Evolutionary conservation across 1,140 invertebrate genomes (phyloP).

Genomic region (Ooceraea biroi): DNA sequence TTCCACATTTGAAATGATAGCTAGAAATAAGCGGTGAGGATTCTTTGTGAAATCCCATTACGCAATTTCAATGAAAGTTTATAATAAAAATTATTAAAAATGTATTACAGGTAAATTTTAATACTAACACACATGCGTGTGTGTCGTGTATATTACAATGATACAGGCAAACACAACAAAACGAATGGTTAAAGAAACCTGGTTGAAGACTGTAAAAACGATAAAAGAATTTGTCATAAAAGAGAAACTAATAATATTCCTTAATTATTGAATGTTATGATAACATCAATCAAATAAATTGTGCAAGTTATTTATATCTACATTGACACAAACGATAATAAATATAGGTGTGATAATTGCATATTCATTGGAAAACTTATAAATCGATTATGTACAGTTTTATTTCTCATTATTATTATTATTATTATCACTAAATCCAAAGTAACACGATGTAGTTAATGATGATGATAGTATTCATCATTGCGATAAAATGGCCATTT

Average conservation of each 20-base stretch:
- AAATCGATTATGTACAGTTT: constrained; percentile 46
- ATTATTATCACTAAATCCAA: constrained; percentile 40
- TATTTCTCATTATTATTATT: constrained; percentile 48
- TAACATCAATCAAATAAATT: not conserved
- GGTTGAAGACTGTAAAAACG: not conserved
- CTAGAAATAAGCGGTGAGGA: constrained; percentile 16
- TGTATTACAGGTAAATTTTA: not conserved
- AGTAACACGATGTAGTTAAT: constrained; percentile 33
- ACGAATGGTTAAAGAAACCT: not conserved
- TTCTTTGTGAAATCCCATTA: not conserved
- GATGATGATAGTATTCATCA: constrained; percentile 36
- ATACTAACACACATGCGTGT: no score
- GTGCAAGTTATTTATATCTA: not conserved
- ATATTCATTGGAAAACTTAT: constrained; percentile 38
- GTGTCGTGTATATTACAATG: not conserved
- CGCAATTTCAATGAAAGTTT: not conserved
- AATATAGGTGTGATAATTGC: constrained; percentile 24
- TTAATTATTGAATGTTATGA: not conserved
- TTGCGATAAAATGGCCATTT: constrained; percentile 45
- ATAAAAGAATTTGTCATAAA: not conserved
- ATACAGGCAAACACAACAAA: not conserved
- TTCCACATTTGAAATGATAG: constrained; percentile 60
- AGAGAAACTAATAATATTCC: constrained; percentile 6
- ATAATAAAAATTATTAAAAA: constrained; percentile 4
- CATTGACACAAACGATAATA: constrained; percentile 34